Evolutionary conservation across 2,888 invertebrate genomes (phyloP).

Genomic region (Escarpia spicata): DNA sequence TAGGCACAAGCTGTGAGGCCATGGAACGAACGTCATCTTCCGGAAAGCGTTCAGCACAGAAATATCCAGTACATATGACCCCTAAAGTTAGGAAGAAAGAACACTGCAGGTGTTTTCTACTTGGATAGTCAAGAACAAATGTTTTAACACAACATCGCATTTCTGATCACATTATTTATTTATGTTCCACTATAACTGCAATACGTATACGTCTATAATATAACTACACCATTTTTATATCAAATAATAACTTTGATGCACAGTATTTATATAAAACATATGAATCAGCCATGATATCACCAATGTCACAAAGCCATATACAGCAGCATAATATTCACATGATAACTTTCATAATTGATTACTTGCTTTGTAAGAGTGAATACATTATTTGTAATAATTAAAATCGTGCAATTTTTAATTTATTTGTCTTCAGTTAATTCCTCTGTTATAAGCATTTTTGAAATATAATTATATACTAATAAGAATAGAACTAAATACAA

Average conservation of each 20-base stretch:
- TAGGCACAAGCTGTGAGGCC: conserved; percentile 77
- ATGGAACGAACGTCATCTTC: conserved; percentile 76
- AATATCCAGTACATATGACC: conserved; percentile 83
- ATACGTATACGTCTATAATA: no score
- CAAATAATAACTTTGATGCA: no score
- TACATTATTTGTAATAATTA: not conserved
- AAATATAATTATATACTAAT: not conserved
- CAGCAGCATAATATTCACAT: not conserved
- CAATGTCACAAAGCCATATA: not conserved
- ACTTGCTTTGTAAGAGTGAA: not conserved
- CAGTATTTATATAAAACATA: not conserved
- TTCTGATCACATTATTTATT: not conserved
- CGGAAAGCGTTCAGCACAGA: conserved; percentile 75
- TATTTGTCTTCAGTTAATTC: not conserved
- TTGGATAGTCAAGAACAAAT: not conserved
- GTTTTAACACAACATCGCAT: not conserved
- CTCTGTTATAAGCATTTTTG: not conserved
- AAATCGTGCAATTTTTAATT: not conserved
- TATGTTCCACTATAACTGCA: not conserved
- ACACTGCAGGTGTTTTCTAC: not conserved
- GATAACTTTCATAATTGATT: not conserved
- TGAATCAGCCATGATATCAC: not conserved
- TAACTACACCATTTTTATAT: no score
- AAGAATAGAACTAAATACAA: not conserved
- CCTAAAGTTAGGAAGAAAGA: not conserved